Evolutionary conservation across 2,888 invertebrate genomes (phyloP), one percentile per base, ranked within the genome.

Genomic region (Thymelicus sylvestris): DNA sequence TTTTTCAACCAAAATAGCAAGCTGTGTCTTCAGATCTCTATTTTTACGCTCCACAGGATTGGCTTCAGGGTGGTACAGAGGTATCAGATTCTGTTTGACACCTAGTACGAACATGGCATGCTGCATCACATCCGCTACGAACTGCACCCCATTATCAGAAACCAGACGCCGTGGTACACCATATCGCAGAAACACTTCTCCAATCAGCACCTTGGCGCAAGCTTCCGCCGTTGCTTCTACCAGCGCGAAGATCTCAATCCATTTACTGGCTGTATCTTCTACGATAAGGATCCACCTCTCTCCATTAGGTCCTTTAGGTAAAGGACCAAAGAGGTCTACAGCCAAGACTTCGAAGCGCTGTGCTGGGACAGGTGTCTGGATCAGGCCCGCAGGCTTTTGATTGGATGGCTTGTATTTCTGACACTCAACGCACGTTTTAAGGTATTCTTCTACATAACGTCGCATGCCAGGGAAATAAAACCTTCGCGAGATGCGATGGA

Each of bases 41-140:
- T 82, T 83, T 50, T 79, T 77, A 0, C 84, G 64, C 64, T 84
- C 85, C 0, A 80, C 83, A 0, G 82, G 84, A 60, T 85, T 85
- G 0, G 81, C 79, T 39, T 82, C 78, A 0, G 85, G 85, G 57
- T 86, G 84, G 72, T 86, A 84, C 0, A 81, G 63, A 0, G 84
- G 82, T 1, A 76, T 77, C 0, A 83, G 55, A 10, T 48, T 59
- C 13, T 79, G 79, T 7, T 74, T 57, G 0, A 77, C 65, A 0
- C 75, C 75, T 8, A 79, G 15, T 0, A 74, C 24, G n/a, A 59
- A 74, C 70, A 74, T 74, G 4, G 44, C 50, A 10, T 78, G 61
- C 13, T 77, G 79, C 77, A 79, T 79, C 0, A 75, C 76, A 1
- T 74, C 76, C 0, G 76, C 65, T 0, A 79, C 73, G 71, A 81